phyloP scores from a whole-genome alignment of 1,140 invertebrate species.

The Drosophila auraria region DNA sequence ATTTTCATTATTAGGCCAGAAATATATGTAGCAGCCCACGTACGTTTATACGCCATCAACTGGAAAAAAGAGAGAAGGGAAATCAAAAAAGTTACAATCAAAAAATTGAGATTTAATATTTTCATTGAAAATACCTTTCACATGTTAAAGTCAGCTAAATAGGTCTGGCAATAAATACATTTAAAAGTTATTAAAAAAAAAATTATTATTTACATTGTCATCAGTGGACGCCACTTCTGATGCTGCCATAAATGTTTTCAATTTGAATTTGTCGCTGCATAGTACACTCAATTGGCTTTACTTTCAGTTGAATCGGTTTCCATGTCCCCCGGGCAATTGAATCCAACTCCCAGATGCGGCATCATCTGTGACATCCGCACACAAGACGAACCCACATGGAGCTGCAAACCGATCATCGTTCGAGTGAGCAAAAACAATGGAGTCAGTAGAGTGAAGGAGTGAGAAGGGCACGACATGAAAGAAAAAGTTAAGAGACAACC shows the following conservation, averaged over 20 bases:
- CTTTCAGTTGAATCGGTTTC: conserved; percentile 72
- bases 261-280: conserved; percentile 49
- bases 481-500: conserved; percentile 10
- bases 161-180: background rate
- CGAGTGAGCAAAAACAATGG: conserved; percentile 66
- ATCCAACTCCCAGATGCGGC: conserved; percentile 32
- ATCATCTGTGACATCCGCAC: conserved; percentile 38
- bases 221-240: conserved; percentile 15
- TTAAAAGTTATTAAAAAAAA: background rate
- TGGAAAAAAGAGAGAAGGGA: no score
- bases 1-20: no score
- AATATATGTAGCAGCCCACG: no score
- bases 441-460: conserved; percentile 4
- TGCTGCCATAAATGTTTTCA: conserved; percentile 54
- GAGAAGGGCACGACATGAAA: conserved; percentile 17
- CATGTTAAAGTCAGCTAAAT: background rate
- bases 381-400: conserved; percentile 26
- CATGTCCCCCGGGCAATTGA: conserved; percentile 42
- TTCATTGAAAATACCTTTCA: no score
- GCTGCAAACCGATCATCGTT: conserved; percentile 49
- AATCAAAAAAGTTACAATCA: no score
- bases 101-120: no score
- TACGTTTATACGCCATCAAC: no score
- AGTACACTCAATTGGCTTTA: conserved; percentile 63
- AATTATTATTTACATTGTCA: background rate